Conservation (phyloP, 2,113 vertebrate species). For the Podarcis raffonei region DNA sequence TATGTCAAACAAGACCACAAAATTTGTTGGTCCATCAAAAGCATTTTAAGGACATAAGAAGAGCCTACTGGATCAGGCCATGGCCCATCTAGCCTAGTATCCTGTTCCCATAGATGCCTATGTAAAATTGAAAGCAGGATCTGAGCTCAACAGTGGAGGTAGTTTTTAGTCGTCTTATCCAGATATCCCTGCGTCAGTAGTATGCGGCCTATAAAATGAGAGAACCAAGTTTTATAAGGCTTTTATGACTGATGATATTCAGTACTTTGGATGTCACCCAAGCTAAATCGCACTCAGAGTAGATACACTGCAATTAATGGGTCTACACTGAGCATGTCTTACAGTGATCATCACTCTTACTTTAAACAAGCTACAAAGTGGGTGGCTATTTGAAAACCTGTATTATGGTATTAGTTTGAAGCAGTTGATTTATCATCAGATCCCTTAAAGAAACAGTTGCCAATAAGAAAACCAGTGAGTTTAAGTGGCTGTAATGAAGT, state of each 20-base stretch:
- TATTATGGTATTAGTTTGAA: not conserved
- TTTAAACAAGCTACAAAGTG: not conserved
- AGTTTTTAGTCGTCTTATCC: too few species aligned
- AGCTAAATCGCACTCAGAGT: not conserved
- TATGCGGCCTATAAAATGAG: not conserved
- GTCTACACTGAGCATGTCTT: too few species aligned
- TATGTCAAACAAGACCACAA: not conserved
- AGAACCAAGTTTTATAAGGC: not conserved
- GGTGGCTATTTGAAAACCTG: not conserved
- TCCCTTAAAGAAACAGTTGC: not conserved
- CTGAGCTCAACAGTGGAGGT: too few species aligned
- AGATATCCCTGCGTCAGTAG: not conserved
- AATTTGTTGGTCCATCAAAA: not conserved
- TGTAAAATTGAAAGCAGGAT: too few species aligned
- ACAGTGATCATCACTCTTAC: too few species aligned
- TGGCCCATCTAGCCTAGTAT: not conserved
- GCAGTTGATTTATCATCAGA: not conserved
- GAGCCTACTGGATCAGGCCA: not conserved
- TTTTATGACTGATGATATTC: not conserved
- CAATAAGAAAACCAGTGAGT: not conserved
- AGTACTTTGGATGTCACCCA: too few species aligned
- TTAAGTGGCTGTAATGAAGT: not conserved
- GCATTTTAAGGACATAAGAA: not conserved
- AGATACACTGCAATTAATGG: not conserved
- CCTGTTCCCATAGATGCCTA: too few species aligned